Evolutionary conservation across 2,797 vertebrate species (phyloP).

Genomic region (Pseudochaenichthys georgianus): DNA sequence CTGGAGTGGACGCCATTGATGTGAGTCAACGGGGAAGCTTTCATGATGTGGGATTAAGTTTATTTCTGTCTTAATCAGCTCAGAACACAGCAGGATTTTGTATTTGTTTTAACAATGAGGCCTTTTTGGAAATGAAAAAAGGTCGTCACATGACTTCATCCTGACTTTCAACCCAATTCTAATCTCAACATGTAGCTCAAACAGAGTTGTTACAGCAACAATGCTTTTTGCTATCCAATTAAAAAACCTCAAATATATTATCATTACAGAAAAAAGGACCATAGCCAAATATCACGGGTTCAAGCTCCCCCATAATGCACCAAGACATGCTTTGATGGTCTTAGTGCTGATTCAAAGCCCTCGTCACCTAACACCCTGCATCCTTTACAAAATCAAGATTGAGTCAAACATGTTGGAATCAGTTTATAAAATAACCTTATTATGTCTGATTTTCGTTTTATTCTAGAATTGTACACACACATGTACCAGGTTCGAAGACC

Average conservation of each 20-base stretch:
- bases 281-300: background rate
- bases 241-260: too few species aligned
- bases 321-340: too few species aligned
- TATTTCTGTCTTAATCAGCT: slow-evolving; percentile 24
- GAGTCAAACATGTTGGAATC: background rate
- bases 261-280: too few species aligned
- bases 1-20: slow-evolving; percentile 95
- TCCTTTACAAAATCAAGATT: background rate
- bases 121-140: background rate
- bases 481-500: too few species aligned
- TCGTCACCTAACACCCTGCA: background rate
- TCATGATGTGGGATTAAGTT: too few species aligned
- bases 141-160: background rate
- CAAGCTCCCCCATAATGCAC: background rate
- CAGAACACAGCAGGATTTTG: background rate
- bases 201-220: background rate
- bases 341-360: background rate
- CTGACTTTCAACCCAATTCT: background rate
- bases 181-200: background rate
- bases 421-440: background rate
- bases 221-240: too few species aligned
- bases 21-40: slow-evolving; percentile 80
- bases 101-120: background rate
- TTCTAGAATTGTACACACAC: too few species aligned
- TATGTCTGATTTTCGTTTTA: background rate